phyloP scores from a whole-genome alignment of 1,140 invertebrate species.

The Drosophila bipectinata region DNA sequence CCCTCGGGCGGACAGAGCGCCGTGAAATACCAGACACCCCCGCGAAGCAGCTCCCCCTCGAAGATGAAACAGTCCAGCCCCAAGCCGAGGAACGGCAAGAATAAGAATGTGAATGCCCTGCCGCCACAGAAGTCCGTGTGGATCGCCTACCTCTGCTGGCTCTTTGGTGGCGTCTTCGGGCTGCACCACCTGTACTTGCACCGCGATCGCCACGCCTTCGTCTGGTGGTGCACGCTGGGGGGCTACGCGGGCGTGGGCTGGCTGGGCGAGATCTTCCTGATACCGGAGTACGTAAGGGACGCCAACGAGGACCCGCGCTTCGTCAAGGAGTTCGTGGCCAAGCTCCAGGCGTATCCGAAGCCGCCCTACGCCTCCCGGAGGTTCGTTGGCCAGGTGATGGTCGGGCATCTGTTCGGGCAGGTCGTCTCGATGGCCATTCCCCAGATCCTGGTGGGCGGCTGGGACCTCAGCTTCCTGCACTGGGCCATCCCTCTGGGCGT shows the following conservation, averaged over 20 bases:
- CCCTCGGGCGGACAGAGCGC: conserved; percentile 7
- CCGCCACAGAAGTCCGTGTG: conserved; percentile 87
- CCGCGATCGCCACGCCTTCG: conserved; percentile 94
- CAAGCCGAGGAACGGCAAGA: conserved; percentile 5
- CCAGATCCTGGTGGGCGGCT: conserved; percentile 88
- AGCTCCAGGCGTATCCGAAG: conserved; percentile 87
- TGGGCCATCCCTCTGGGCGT: conserved; percentile 89
- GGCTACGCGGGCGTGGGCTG: conserved; percentile 94
- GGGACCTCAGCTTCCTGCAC: conserved; percentile 89
- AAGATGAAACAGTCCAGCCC: neutral
- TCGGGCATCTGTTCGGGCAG: conserved; percentile 92
- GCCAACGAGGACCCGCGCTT: conserved; percentile 92
- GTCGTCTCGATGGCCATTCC: conserved; percentile 91
- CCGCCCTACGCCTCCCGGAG: conserved; percentile 91
- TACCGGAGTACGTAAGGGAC: conserved; percentile 94
- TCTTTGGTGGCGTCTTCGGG: conserved; percentile 93
- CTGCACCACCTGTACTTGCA: conserved; percentile 96
- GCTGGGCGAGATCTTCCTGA: conserved; percentile 92
- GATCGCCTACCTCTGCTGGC: conserved; percentile 92
- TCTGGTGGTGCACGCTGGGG: conserved; percentile 94
- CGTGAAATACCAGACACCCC: neutral
- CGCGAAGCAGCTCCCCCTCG: neutral
- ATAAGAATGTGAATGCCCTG: conserved; percentile 44
- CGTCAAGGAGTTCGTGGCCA: conserved; percentile 87
- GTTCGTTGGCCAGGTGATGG: conserved; percentile 90